These are phyloP conservation scores for Nomada lathburiana DNA, from an alignment of 2,888 invertebrate species.

Conservation along the genomic window DNA sequence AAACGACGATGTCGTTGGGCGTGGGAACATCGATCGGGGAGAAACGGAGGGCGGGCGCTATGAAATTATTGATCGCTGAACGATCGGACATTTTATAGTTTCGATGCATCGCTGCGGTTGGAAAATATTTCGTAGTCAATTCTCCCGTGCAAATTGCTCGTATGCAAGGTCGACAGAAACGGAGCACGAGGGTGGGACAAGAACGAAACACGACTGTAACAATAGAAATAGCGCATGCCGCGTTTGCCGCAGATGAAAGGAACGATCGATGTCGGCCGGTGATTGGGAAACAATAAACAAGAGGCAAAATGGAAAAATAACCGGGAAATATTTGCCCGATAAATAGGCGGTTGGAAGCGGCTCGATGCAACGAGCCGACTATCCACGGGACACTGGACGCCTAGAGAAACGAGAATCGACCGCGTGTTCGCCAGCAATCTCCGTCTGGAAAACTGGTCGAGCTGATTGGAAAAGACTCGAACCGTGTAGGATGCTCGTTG, in stretches of 20 bases:
- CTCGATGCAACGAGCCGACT: slow-evolving; percentile 34
- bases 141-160: slow-evolving; percentile 42
- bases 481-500: not conserved
- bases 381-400: slow-evolving; percentile 14
- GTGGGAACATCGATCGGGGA: not conserved
- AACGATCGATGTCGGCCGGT: slow-evolving; percentile 46
- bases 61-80: not conserved
- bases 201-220: slow-evolving; percentile 20
- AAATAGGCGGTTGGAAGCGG: slow-evolving; percentile 37
- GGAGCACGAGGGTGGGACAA: not conserved
- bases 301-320: slow-evolving; percentile 53
- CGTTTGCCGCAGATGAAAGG: slow-evolving; percentile 33
- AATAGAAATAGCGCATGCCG: slow-evolving; percentile 31
- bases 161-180: not conserved
- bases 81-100: not conserved
- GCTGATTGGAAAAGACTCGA: slow-evolving; percentile 35
- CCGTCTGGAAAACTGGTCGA: slow-evolving; percentile 8
- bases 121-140: slow-evolving; percentile 43
- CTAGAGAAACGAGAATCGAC: slow-evolving; percentile 12
- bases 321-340: slow-evolving; percentile 58
- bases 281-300: slow-evolving; percentile 57
- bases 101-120: not conserved
- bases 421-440: slow-evolving; percentile 26
- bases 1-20: not conserved
- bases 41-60: not conserved